phyloP scores from a whole-genome alignment of 2,797 vertebrate species.

The Urophycis tenuis region DNA sequence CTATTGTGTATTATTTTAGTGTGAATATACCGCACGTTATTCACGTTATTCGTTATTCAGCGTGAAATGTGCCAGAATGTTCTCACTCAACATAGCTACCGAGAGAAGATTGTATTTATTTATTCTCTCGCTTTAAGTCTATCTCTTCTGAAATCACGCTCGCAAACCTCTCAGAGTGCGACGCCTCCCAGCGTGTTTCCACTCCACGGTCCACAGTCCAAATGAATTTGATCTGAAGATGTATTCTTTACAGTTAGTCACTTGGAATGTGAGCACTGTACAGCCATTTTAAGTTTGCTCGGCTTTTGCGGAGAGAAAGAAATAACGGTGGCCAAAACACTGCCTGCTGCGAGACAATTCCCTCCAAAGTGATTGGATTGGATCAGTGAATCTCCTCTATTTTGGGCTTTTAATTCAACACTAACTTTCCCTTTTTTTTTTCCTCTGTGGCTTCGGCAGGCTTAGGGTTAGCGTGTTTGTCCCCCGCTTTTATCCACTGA shows the following conservation, averaged over 20 bases:
- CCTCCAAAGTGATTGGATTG: conserved; percentile 59
- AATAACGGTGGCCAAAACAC: conserved; percentile 57
- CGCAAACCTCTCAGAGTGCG: conserved; percentile 52
- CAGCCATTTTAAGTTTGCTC: conserved; percentile 60
- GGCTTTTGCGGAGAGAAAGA: conserved; percentile 55
- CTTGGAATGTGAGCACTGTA: conserved; percentile 62
- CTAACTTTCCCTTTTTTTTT: conserved; percentile 56
- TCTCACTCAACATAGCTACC: conserved; percentile 36
- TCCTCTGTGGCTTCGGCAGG: conserved; percentile 38
- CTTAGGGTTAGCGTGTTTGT: conserved; percentile 10
- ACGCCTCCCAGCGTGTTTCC: conserved; percentile 63
- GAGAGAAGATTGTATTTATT: conserved; percentile 59
- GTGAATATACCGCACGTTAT: conserved; percentile 18
- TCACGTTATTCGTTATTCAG: conserved; percentile 49
- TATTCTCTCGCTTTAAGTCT: conserved; percentile 53
- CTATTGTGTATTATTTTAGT: not conserved
- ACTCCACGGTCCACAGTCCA: conserved; percentile 61
- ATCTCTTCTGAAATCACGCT: conserved; percentile 55
- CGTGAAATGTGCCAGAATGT: conserved; percentile 52
- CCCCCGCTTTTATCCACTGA: conserved; percentile 31
- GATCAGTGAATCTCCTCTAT: conserved; percentile 41
- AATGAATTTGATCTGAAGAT: conserved; percentile 61
- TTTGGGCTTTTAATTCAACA: conserved; percentile 69
- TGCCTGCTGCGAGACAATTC: conserved; percentile 54
- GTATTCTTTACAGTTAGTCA: conserved; percentile 72